These are phyloP conservation scores for Clinocottus analis DNA, from an alignment of 2,113 vertebrate genomes.

Conservation along the genomic window DNA sequence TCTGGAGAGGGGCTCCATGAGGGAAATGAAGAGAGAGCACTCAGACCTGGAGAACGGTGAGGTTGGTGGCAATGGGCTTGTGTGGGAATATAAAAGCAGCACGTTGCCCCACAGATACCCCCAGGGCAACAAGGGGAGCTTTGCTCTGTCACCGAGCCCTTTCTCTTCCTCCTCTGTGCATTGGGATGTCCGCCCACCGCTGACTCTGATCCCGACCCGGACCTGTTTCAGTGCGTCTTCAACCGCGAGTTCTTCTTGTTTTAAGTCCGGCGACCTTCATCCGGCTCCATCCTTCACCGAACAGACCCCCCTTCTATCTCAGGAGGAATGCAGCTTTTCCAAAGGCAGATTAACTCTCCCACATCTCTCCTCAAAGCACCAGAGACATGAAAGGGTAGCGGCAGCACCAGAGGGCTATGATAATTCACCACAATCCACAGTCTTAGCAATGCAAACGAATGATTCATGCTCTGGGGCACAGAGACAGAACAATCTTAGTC, in stretches of 20 bases:
- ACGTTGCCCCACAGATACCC: slow-evolving; percentile 60
- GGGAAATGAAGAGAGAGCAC: slow-evolving; percentile 26
- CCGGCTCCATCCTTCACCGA: slow-evolving; percentile 21
- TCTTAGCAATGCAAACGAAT: slow-evolving; percentile 51
- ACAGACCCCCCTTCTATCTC: slow-evolving; percentile 31
- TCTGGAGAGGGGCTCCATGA: slow-evolving; percentile 44
- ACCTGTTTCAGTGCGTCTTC: neutral
- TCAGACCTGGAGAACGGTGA: slow-evolving; percentile 12
- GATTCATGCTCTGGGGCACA: slow-evolving; percentile 45
- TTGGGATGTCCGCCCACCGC: slow-evolving; percentile 67
- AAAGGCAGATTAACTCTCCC: slow-evolving; percentile 60
- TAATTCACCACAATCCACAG: slow-evolving; percentile 53
- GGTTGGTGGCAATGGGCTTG: slow-evolving; percentile 5
- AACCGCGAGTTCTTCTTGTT: slow-evolving; percentile 26
- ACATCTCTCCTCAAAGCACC: slow-evolving; percentile 58
- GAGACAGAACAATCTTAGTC: slow-evolving; percentile 49
- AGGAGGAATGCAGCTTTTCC: slow-evolving; percentile 35
- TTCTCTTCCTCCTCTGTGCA: slow-evolving; percentile 62
- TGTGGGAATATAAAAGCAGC: slow-evolving; percentile 63
- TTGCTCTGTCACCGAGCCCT: slow-evolving; percentile 37
- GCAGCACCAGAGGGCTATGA: slow-evolving; percentile 52
- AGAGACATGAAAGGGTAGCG: slow-evolving; percentile 59
- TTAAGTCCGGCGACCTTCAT: slow-evolving; percentile 8
- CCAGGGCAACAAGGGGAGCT: slow-evolving; percentile 41
- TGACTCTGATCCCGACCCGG: slow-evolving; percentile 37